A percentile compares a stretch with the other conserved stretches of the same genome.
Conservation (phyloP, 2,113 vertebrate genomes). For the Probosciger aterrimus region DNA sequence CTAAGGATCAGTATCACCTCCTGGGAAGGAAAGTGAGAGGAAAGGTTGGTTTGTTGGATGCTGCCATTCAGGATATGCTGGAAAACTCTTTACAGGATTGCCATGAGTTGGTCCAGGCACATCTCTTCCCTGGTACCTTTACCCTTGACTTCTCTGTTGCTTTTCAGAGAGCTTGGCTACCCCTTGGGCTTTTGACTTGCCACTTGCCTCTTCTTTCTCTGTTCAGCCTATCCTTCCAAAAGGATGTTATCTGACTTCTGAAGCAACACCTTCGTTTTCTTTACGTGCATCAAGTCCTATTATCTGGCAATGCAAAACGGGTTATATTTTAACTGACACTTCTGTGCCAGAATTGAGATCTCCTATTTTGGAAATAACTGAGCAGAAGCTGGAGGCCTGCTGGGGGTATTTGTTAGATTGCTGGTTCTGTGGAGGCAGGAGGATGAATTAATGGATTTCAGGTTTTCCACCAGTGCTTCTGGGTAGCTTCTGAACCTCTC, state of each 20-base stretch:
- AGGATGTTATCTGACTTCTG: not conserved
- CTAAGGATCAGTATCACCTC: not conserved
- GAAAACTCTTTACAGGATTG: not conserved
- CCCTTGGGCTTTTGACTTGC: not conserved
- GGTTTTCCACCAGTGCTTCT: not conserved
- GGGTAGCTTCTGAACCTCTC: not conserved
- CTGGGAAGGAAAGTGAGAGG: not conserved
- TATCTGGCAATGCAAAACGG: not conserved
- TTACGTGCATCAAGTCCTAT: not conserved
- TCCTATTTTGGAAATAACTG: not conserved
- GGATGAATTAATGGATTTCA: not conserved
- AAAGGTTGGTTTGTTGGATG: not conserved
- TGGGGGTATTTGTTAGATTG: not conserved
- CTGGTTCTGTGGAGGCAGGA: not conserved
- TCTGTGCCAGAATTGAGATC: not conserved
- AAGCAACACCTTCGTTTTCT: not conserved
- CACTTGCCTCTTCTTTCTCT: not conserved
- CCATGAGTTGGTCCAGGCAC: not conserved
- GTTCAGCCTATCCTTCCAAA: not conserved
- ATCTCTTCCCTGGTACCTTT: not conserved
- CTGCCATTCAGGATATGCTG: not conserved
- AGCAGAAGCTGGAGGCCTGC: not conserved
- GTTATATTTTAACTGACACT: not conserved
- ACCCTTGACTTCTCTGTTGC: not conserved
- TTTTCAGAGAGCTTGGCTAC: not conserved